phyloP scores from a whole-genome alignment of 2,888 invertebrate species.

The Plusia festucae region DNA sequence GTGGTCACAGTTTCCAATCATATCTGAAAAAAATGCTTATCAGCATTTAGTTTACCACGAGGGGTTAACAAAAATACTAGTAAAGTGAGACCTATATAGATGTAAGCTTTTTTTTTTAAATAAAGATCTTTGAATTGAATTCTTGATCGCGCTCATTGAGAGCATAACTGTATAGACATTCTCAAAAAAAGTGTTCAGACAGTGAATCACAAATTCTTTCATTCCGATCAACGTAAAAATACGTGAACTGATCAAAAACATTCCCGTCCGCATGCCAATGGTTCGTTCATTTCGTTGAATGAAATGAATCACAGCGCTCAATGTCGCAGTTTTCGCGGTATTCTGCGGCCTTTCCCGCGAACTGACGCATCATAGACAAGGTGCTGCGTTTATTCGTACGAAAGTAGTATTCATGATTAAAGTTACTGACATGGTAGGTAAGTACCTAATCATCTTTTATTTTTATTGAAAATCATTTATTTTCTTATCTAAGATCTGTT shows the following conservation, averaged over 20 bases:
- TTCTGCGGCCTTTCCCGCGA: slow-evolving; percentile 66
- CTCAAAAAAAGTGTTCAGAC: slow-evolving; percentile 36
- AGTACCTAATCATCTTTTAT: no score
- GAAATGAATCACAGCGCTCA: slow-evolving; percentile 63
- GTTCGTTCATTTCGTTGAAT: slow-evolving; percentile 54
- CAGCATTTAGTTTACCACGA: no score
- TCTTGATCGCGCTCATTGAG: neutral
- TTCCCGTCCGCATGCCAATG: slow-evolving; percentile 49
- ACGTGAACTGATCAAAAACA: slow-evolving; percentile 45
- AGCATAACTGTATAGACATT: slow-evolving; percentile 7
- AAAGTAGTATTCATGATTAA: slow-evolving; percentile 7
- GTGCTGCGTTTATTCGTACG: slow-evolving; percentile 30
- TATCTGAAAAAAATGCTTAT: no score
- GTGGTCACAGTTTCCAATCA: no score
- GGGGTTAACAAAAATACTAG: no score
- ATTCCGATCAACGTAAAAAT: slow-evolving; percentile 25
- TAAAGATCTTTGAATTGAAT: no score
- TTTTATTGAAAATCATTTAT: neutral
- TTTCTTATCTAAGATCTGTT: neutral
- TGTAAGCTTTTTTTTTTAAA: no score
- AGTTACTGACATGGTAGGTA: slow-evolving; percentile 14
- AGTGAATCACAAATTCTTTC: slow-evolving; percentile 48
- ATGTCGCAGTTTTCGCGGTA: slow-evolving; percentile 67
- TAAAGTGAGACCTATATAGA: no score
- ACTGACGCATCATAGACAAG: slow-evolving; percentile 51